Conservation (phyloP, 92 coral and sea anemone species). For the Epizoanthus ramosus region DNA sequence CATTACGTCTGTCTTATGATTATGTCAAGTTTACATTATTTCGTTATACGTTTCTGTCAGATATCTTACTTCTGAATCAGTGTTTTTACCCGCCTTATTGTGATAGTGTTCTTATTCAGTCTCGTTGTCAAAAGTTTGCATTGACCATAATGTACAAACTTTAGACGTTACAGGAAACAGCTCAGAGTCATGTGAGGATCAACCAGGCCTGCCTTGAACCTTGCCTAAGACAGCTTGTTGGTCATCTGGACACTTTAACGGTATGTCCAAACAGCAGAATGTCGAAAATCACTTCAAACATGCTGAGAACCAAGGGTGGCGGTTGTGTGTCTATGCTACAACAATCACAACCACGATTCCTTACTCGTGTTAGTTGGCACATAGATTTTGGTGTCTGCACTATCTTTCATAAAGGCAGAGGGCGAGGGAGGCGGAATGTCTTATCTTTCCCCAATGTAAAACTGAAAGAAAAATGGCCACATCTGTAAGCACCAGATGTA, state of each 20-base stretch:
- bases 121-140: background rate
- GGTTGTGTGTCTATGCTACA: background rate
- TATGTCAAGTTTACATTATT: background rate
- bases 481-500: too few species aligned
- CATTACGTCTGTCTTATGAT: background rate
- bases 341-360: background rate
- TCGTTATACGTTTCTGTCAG: background rate
- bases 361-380: too few species aligned
- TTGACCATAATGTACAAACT: background rate
- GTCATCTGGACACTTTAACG: slow-evolving; percentile 85
- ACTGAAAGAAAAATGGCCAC: too few species aligned
- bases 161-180: slow-evolving; percentile 92
- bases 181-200: slow-evolving; percentile 81
- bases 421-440: too few species aligned
- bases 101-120: background rate
- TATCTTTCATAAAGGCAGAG: too few species aligned
- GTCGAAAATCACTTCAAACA: too few species aligned
- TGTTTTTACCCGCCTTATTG: too few species aligned
- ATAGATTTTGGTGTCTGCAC: too few species aligned
- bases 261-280: slow-evolving; percentile 39
- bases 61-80: too few species aligned
- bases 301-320: too few species aligned
- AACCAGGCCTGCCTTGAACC: slow-evolving; percentile 95
- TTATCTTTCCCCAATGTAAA: too few species aligned
- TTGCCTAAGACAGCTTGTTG: slow-evolving; percentile 86